Percentiles rank a stretch among this genome's conserved stretches.
These are phyloP conservation scores for Jaculus jaculus DNA, from an alignment of 2,113 vertebrate genomes.

Conservation along the genomic window DNA sequence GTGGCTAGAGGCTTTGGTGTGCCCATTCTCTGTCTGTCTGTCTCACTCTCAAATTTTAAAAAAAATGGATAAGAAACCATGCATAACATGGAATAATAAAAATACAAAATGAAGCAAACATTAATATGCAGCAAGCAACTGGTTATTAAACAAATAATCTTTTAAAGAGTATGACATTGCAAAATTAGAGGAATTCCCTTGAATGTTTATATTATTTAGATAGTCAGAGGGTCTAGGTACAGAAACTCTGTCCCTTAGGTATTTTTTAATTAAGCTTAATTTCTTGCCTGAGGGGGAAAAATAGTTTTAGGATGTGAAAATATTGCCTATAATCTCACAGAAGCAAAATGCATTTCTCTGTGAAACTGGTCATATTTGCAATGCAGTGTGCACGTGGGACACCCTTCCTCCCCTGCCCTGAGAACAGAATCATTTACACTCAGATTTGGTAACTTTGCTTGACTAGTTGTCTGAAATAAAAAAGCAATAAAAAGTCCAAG, in stretches of 20 bases:
- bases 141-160: not conserved
- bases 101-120: not conserved
- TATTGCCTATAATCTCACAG: not conserved
- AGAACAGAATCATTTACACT: not conserved
- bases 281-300: not conserved
- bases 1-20: too few species aligned
- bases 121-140: not conserved
- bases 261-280: not conserved
- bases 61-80: not conserved
- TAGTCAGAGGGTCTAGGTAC: not conserved
- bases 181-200: not conserved
- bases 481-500: not conserved
- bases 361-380: not conserved
- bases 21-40: too few species aligned
- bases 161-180: not conserved
- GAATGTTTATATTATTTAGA: not conserved
- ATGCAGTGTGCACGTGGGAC: not conserved
- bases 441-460: not conserved
- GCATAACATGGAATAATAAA: not conserved
- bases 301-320: not conserved
- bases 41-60: too few species aligned
- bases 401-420: too few species aligned
- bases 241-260: not conserved
- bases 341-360: not conserved
- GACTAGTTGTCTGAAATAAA: constrained; percentile 3